A percentile compares a stretch with the other conserved stretches of the same genome.
Evolutionary conservation across 2,888 invertebrate genomes (phyloP).

Genomic region (Habroteleia sp.): DNA sequence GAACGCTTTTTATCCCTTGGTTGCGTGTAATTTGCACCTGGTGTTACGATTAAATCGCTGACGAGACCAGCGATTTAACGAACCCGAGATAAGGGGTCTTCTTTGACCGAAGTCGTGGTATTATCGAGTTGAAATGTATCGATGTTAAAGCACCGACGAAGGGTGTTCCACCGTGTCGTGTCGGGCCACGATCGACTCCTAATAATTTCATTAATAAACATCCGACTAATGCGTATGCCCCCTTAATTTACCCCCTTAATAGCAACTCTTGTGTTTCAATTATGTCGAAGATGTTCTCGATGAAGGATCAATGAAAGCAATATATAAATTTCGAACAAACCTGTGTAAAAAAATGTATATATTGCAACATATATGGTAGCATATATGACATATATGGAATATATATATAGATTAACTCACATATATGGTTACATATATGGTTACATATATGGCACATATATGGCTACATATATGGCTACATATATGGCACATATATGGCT

Average conservation of each 20-base stretch:
- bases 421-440: too few species aligned
- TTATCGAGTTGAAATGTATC: conserved; percentile 36
- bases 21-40: conserved; percentile 66
- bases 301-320: conserved; percentile 9
- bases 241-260: conserved; percentile 46
- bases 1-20: conserved; percentile 48
- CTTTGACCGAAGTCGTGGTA: conserved; percentile 25
- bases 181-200: conserved; percentile 36
- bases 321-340: too few species aligned
- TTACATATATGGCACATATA: too few species aligned
- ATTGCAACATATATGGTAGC: too few species aligned
- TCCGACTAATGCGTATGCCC: conserved; percentile 17
- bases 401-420: too few species aligned
- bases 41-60: conserved; percentile 66
- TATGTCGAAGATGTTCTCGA: conserved; percentile 17
- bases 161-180: conserved; percentile 45
- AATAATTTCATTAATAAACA: conserved; percentile 60
- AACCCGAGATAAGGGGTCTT: conserved; percentile 58
- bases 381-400: too few species aligned
- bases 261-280: conserved; percentile 45
- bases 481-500: too few species aligned
- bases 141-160: conserved; percentile 33
- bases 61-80: conserved; percentile 58
- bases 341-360: too few species aligned
- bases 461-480: too few species aligned